A percentile compares a stretch with the other conserved stretches of the same genome.
Conservation (phyloP, 1,140 invertebrate species). For the Notospermus geniculatus region DNA sequence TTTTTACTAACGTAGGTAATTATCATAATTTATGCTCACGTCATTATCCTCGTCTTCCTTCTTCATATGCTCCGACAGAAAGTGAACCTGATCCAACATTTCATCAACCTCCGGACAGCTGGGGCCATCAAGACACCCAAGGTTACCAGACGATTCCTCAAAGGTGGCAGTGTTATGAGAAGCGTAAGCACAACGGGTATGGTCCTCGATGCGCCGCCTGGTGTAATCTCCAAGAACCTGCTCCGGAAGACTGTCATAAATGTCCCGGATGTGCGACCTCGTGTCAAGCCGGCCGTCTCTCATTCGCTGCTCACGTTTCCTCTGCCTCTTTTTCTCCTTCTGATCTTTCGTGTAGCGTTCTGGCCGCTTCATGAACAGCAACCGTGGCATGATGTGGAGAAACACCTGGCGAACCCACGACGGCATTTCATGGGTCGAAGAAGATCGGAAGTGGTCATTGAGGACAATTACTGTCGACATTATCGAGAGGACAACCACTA, state of each 20-base stretch:
- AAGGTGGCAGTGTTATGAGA: too few species aligned
- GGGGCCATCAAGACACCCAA: too few species aligned
- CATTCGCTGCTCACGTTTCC: not conserved
- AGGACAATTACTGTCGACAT: constrained; percentile 54
- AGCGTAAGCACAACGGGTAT: too few species aligned
- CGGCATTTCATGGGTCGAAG: constrained; percentile 54
- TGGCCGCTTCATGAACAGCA: constrained; percentile 53
- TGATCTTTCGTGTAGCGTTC: not conserved
- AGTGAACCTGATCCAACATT: constrained; percentile 88
- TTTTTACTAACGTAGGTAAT: not conserved
- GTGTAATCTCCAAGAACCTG: not conserved
- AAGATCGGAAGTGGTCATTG: constrained; percentile 52
- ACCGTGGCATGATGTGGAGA: constrained; percentile 50
- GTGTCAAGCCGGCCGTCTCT: not conserved
- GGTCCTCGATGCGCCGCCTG: not conserved
- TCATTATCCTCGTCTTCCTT: constrained; percentile 37
- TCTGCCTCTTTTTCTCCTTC: not conserved
- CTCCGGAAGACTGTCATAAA: not conserved
- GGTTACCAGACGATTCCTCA: too few species aligned
- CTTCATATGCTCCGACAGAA: constrained; percentile 96
- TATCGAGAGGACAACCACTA: constrained; percentile 56
- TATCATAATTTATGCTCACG: constrained; percentile 7
- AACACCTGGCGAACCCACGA: constrained; percentile 53
- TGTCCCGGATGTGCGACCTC: not conserved
- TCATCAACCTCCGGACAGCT: constrained; percentile 76